These are phyloP conservation scores for Willowsia nigromaculata DNA, from an alignment of 2,888 invertebrate species.

Conservation along the genomic window DNA sequence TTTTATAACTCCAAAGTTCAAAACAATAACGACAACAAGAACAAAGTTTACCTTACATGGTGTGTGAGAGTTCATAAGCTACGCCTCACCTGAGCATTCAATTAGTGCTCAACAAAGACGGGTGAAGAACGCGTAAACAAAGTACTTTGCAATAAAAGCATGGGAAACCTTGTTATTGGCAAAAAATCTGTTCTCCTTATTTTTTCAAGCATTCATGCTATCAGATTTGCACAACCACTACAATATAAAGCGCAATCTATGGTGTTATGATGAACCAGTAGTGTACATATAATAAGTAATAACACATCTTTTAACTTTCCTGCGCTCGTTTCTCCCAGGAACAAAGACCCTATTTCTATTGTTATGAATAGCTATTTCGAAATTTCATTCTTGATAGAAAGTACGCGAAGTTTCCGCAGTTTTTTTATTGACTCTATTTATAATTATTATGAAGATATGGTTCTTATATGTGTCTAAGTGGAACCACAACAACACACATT, in stretches of 20 bases:
- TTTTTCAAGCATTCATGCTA: too few species aligned
- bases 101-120: neutral
- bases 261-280: too few species aligned
- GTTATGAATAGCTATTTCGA: neutral
- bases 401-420: neutral
- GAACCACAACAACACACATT: too few species aligned
- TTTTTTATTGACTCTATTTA: neutral
- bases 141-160: neutral
- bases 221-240: too few species aligned
- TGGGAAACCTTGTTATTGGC: too few species aligned
- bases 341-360: too few species aligned
- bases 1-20: neutral
- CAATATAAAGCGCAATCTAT: too few species aligned
- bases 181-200: too few species aligned
- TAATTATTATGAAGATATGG: too few species aligned
- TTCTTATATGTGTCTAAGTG: neutral
- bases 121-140: neutral
- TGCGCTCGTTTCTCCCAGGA: too few species aligned
- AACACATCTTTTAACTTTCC: too few species aligned
- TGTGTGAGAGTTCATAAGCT: neutral
- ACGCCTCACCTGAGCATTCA: neutral
- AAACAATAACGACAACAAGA: neutral
- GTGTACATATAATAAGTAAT: too few species aligned
- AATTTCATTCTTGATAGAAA: neutral
- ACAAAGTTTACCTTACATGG: neutral